Evolutionary conservation across 2,888 invertebrate genomes (phyloP).

Genomic region (Hartigia nigra): DNA sequence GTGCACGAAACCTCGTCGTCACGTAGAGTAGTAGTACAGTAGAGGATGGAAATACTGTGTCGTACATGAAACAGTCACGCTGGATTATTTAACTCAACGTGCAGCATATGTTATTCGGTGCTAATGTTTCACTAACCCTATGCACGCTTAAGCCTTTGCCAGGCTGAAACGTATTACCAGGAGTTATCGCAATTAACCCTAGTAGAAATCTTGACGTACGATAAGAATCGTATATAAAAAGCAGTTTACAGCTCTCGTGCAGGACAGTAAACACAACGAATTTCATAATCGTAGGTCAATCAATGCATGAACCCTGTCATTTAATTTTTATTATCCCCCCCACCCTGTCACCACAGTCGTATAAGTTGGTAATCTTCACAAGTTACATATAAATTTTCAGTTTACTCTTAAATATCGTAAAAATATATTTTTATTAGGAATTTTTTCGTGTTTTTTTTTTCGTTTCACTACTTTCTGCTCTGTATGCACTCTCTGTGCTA

Average conservation of each 20-base stretch:
- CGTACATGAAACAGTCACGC: conserved; percentile 8
- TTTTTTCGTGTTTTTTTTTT: neutral
- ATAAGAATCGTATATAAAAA: conserved; percentile 31
- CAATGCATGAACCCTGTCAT: neutral
- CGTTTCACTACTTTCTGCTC: neutral
- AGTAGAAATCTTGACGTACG: conserved; percentile 32
- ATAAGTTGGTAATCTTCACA: neutral
- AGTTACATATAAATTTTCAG: neutral
- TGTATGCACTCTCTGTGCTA: neutral
- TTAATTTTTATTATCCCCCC: neutral
- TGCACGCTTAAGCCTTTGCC: conserved; percentile 2
- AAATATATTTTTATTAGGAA: neutral
- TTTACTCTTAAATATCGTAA: neutral
- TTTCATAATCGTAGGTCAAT: neutral
- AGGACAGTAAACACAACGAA: neutral
- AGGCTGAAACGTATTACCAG: neutral
- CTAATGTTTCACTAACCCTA: conserved; percentile 23
- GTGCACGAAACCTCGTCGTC: conserved; percentile 21
- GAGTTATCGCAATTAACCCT: conserved; percentile 55
- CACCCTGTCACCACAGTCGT: neutral
- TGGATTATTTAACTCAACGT: conserved; percentile 45
- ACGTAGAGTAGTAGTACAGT: conserved; percentile 2
- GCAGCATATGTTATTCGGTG: conserved; percentile 32
- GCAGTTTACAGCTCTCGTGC: conserved; percentile 23
- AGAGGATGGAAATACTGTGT: neutral